These are phyloP conservation scores for Zaprionus camerounensis DNA, from an alignment of 1,140 invertebrate species.

Conservation along the genomic window DNA sequence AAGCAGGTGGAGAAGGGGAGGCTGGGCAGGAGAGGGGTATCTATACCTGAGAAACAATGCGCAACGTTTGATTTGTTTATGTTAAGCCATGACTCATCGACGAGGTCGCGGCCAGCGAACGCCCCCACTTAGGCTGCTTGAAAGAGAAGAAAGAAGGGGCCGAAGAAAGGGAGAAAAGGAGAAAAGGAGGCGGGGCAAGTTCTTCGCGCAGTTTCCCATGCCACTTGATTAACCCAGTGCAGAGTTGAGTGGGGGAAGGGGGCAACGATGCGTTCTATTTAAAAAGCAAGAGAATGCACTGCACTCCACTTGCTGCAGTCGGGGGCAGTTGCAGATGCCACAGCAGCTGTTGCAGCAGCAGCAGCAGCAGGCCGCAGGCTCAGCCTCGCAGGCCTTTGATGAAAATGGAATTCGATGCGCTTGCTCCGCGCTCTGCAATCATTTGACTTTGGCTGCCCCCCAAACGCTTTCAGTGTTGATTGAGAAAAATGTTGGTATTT, in stretches of 20 bases:
- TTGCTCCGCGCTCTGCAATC: constrained; percentile 57
- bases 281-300: constrained; percentile 40
- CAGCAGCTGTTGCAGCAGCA: constrained; percentile 16
- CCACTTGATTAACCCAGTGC: constrained; percentile 71
- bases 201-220: constrained; percentile 62
- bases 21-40: neutral
- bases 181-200: constrained; percentile 4
- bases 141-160: neutral
- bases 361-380: constrained; percentile 4
- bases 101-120: constrained; percentile 47
- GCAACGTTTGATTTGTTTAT: constrained; percentile 67
- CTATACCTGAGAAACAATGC: constrained; percentile 61
- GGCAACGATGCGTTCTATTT: constrained; percentile 40
- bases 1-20: neutral
- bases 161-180: neutral
- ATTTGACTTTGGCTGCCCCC: constrained; percentile 69
- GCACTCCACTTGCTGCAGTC: constrained; percentile 32
- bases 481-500: constrained; percentile 63
- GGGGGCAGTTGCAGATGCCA: constrained; percentile 54
- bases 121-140: constrained; percentile 30
- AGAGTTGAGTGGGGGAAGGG: constrained; percentile 29
- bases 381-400: constrained; percentile 61
- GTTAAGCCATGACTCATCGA: constrained; percentile 60
- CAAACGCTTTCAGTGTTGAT: constrained; percentile 63
- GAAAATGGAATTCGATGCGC: constrained; percentile 65